These are phyloP conservation scores for Synergus gifuensis DNA, from an alignment of 2,888 invertebrate species.

Conservation along the genomic window DNA sequence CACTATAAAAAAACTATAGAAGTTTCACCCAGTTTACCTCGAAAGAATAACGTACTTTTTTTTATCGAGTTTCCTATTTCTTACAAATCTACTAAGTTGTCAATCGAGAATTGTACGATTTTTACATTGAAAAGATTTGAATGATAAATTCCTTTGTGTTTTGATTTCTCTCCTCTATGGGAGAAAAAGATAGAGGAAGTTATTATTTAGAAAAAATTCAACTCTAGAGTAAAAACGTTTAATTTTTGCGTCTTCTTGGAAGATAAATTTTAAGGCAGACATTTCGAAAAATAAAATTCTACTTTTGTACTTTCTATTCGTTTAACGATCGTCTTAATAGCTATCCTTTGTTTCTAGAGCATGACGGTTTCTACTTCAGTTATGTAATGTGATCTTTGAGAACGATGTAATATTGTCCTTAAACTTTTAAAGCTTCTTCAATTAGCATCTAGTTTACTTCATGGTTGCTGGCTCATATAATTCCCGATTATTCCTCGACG, in stretches of 20 bases:
- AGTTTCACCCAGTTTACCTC: neutral
- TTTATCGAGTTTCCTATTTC: neutral
- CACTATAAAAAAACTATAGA: neutral
- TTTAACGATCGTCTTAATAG: constrained; percentile 18
- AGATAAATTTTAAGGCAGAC: neutral
- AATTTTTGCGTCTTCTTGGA: neutral
- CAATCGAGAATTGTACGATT: too few relatives aligned
- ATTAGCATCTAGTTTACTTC: neutral
- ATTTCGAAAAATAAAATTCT: constrained; percentile 4
- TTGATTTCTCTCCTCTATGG: neutral
- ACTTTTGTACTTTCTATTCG: neutral
- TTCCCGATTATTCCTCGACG: neutral
- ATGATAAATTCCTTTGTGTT: too few relatives aligned
- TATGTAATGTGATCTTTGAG: constrained; percentile 11
- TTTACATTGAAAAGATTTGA: too few relatives aligned
- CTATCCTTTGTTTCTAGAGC: constrained; percentile 14
- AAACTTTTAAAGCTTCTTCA: constrained; percentile 14
- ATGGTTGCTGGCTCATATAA: neutral
- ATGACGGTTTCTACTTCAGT: neutral
- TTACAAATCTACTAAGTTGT: neutral
- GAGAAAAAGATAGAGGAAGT: neutral
- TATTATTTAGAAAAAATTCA: neutral
- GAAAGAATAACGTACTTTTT: neutral
- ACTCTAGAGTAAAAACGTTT: neutral
- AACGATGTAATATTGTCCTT: constrained; percentile 4